Evolutionary conservation across 2,113 vertebrate genomes (phyloP).

Genomic region (Phocoena sinus): DNA sequence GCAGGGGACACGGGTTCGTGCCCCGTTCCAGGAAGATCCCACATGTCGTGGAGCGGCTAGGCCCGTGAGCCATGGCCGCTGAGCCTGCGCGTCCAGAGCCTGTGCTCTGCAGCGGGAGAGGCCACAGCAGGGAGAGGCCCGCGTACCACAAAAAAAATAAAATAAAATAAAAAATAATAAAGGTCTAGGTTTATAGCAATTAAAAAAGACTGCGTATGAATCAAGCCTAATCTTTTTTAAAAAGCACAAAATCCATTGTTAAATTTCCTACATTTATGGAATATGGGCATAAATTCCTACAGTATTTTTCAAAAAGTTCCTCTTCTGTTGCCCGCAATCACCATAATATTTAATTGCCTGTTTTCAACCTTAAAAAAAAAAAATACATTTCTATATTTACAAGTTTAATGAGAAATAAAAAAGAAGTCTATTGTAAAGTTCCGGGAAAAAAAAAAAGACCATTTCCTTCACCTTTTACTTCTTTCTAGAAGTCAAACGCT

Average conservation of each 20-base stretch:
- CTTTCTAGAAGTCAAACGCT: neutral
- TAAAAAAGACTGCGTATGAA: neutral
- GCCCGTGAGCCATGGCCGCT: too few relatives aligned
- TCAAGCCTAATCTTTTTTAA: neutral
- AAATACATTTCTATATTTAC: neutral
- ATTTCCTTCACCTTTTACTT: neutral
- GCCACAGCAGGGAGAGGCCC: too few relatives aligned
- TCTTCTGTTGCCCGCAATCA: neutral
- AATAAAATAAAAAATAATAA: neutral
- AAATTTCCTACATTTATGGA: neutral
- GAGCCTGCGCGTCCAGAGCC: too few relatives aligned
- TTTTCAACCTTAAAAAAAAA: neutral
- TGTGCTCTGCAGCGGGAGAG: too few relatives aligned
- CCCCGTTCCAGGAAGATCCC: too few relatives aligned
- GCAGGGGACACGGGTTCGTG: too few relatives aligned
- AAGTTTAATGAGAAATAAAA: constrained; percentile 12
- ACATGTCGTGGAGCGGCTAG: too few relatives aligned
- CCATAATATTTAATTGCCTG: neutral
- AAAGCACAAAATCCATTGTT: neutral
- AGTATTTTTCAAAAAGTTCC: neutral
- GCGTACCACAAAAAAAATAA: too few relatives aligned
- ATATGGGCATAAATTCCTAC: neutral
- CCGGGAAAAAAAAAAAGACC: neutral
- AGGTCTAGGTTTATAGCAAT: neutral
- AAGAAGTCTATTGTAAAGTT: neutral